Evolutionary conservation across 2,888 invertebrate species (phyloP).

Genomic region (Drosophila diplacantha): DNA sequence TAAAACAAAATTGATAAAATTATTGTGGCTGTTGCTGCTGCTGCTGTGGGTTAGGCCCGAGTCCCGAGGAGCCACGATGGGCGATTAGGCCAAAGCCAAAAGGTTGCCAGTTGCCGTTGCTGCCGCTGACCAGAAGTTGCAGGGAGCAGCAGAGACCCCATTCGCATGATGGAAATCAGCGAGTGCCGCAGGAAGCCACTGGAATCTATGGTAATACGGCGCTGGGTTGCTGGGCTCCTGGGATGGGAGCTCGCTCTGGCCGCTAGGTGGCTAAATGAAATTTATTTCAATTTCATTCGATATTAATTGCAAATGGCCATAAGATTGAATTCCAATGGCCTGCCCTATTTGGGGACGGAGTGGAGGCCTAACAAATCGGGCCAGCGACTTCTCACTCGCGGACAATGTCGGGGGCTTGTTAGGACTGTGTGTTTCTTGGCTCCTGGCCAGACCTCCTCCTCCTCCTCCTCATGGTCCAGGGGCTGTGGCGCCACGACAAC

Average conservation of each 20-base stretch:
- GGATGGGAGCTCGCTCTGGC: slow-evolving; percentile 7
- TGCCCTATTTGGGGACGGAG: slow-evolving; percentile 56
- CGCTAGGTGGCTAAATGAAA: slow-evolving; percentile 67
- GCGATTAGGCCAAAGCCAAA: slow-evolving; percentile 67
- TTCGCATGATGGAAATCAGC: slow-evolving; percentile 76
- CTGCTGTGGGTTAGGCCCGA: slow-evolving; percentile 18
- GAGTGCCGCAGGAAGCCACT: slow-evolving; percentile 33
- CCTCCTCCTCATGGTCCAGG: slow-evolving; percentile 25
- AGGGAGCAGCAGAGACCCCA: slow-evolving; percentile 25
- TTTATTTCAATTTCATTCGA: slow-evolving; percentile 79
- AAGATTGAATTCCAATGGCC: slow-evolving; percentile 69
- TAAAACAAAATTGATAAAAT: slow-evolving; percentile 74
- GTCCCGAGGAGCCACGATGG: slow-evolving; percentile 53
- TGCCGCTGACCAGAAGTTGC: slow-evolving; percentile 53
- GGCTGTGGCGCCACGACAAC: slow-evolving; percentile 68
- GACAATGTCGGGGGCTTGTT: slow-evolving; percentile 38
- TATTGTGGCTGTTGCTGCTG: slow-evolving; percentile 53
- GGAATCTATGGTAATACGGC: slow-evolving; percentile 44
- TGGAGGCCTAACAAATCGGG: slow-evolving; percentile 58
- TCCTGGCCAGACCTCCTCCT: slow-evolving; percentile 1
- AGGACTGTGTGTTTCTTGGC: slow-evolving; percentile 26
- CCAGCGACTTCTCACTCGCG: slow-evolving; percentile 56
- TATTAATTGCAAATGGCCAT: slow-evolving; percentile 77
- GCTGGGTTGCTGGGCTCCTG: background rate
- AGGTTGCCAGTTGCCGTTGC: slow-evolving; percentile 64